phyloP scores from a whole-genome alignment of 2,797 vertebrate genomes.

The Pteropus rufus region DNA sequence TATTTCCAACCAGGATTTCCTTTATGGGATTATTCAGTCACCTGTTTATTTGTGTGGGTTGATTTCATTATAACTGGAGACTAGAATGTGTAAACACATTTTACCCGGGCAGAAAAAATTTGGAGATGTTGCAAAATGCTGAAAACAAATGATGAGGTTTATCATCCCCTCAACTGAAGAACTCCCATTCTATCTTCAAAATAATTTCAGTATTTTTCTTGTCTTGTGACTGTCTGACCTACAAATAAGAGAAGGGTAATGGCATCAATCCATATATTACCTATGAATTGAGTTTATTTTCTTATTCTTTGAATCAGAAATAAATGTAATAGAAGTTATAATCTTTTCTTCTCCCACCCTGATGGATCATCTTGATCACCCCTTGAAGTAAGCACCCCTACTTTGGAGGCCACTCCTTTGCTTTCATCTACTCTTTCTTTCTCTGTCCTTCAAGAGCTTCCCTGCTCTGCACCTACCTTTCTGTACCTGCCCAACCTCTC shows the following conservation, averaged over 20 bases:
- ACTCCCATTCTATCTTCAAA: neutral
- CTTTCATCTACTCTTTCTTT: neutral
- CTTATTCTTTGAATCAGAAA: neutral
- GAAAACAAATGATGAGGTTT: neutral
- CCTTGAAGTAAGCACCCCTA: neutral
- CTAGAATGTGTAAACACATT: neutral
- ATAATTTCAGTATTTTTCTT: neutral
- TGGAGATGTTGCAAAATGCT: neutral
- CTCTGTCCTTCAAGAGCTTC: neutral
- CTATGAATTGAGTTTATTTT: neutral
- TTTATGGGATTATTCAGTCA: neutral
- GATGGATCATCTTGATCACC: neutral
- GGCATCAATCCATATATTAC: neutral
- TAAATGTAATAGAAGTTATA: neutral
- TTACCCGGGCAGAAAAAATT: neutral
- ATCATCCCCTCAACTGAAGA: neutral
- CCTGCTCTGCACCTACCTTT: neutral
- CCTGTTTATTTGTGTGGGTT: neutral
- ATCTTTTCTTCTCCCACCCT: neutral
- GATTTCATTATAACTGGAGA: neutral
- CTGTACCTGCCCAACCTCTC: neutral
- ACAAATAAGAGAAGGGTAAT: neutral
- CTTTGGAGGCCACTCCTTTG: neutral
- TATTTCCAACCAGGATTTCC: constrained; percentile 5
- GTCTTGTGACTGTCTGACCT: neutral